Evolutionary conservation across 2,113 vertebrate species (phyloP).

Genomic region (Platysteira castanea): DNA sequence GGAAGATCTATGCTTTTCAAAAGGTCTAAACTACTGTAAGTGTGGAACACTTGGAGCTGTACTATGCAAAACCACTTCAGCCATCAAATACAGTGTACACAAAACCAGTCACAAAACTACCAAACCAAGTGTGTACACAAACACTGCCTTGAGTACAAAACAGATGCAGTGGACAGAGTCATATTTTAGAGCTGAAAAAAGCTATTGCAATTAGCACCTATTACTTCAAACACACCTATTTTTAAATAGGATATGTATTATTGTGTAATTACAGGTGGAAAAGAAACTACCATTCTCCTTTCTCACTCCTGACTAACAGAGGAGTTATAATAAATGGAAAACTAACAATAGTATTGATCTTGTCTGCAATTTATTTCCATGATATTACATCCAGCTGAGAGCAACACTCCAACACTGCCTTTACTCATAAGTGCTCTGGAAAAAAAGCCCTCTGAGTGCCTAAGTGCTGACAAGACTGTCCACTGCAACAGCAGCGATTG

Average conservation of each 20-base stretch:
- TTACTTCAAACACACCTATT: neutral
- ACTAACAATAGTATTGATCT: neutral
- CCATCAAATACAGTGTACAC: neutral
- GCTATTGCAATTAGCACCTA: neutral
- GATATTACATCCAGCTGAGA: neutral
- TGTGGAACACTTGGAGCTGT: neutral
- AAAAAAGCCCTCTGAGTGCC: rapidly evolving
- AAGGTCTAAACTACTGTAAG: neutral
- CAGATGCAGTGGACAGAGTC: neutral
- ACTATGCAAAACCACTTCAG: neutral
- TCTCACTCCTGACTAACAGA: neutral
- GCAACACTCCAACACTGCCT: neutral
- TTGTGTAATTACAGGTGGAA: neutral
- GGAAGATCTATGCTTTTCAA: neutral
- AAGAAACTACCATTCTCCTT: neutral
- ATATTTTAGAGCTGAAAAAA: neutral
- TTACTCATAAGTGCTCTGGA: neutral
- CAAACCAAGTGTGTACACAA: neutral
- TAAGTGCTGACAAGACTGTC: neutral
- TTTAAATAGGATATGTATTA: neutral
- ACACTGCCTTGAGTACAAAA: neutral
- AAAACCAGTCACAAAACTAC: neutral
- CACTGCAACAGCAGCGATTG: neutral
- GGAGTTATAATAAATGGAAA: neutral
- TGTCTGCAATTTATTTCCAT: neutral